Conservation (phyloP, 2,113 vertebrate genomes). For the Calidris pugnax region DNA sequence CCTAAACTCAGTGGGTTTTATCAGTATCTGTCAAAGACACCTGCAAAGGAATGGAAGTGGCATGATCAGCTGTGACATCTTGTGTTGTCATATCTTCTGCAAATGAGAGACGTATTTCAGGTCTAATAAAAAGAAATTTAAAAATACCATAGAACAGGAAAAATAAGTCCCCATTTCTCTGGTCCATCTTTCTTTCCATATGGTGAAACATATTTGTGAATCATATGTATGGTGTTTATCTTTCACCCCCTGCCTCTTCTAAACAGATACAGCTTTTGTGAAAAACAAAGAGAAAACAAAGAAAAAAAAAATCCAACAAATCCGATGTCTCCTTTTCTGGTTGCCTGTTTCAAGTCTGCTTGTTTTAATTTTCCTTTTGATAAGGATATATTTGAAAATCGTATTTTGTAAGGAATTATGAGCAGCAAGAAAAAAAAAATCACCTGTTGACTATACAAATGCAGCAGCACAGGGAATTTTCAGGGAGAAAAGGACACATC, state of each 20-base stretch:
- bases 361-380: not conserved
- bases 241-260: not conserved
- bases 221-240: not conserved
- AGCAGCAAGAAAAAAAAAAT: not conserved
- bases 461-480: not conserved
- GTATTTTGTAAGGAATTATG: not conserved
- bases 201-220: not conserved
- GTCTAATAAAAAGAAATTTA: not conserved
- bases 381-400: not conserved
- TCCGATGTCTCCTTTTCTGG: not conserved
- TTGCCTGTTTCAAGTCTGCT: not conserved
- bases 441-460: not conserved
- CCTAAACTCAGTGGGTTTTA: not conserved
- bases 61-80: not conserved
- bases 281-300: not conserved
- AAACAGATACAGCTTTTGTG: not conserved
- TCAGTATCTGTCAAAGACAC: not conserved
- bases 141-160: not conserved
- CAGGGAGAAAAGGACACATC: not conserved
- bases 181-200: not conserved
- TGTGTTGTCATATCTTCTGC: not conserved
- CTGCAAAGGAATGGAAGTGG: not conserved
- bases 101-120: not conserved
- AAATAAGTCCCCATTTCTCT: not conserved
- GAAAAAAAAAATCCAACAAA: not conserved